Evolutionary conservation across 2,888 invertebrate genomes (phyloP).

Genomic region (Amorpha juglandis): DNA sequence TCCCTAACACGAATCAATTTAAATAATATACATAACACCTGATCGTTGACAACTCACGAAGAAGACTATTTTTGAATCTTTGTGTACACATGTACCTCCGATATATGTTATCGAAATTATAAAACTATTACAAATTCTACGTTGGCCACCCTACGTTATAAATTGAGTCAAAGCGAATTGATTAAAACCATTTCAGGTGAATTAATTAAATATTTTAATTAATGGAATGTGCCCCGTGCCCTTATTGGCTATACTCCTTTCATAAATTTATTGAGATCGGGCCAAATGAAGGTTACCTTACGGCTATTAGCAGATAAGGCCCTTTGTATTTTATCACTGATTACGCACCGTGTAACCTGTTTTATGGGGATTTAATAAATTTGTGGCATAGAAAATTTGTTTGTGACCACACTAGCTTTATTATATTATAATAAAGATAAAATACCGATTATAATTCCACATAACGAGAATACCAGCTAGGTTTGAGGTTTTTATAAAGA

Average conservation of each 20-base stretch:
- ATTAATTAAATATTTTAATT: conserved; percentile 85
- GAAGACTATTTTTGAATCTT: too few relatives aligned
- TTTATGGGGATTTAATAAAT: conserved; percentile 47
- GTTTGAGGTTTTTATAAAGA: not conserved
- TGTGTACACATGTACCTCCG: too few relatives aligned
- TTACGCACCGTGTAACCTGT: conserved; percentile 47
- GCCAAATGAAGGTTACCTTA: conserved; percentile 70
- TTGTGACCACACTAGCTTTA: conserved; percentile 21
- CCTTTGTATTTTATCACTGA: conserved; percentile 48
- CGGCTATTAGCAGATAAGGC: conserved; percentile 72
- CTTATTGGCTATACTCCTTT: conserved; percentile 84
- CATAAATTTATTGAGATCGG: conserved; percentile 83
- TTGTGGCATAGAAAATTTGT: conserved; percentile 35
- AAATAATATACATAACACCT: too few relatives aligned
- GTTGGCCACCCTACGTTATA: conserved; percentile 47
- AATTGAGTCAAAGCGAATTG: conserved; percentile 80
- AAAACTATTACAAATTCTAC: conserved; percentile 11
- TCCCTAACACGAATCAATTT: too few relatives aligned
- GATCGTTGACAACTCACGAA: too few relatives aligned
- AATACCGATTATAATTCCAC: not conserved
- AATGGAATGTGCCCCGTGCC: conserved; percentile 82
- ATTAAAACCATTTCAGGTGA: conserved; percentile 84
- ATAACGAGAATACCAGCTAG: not conserved
- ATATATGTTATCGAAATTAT: not conserved
- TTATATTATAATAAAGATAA: not conserved